Conservation (phyloP, 2,888 invertebrate species). For the Monopis laevigella region DNA sequence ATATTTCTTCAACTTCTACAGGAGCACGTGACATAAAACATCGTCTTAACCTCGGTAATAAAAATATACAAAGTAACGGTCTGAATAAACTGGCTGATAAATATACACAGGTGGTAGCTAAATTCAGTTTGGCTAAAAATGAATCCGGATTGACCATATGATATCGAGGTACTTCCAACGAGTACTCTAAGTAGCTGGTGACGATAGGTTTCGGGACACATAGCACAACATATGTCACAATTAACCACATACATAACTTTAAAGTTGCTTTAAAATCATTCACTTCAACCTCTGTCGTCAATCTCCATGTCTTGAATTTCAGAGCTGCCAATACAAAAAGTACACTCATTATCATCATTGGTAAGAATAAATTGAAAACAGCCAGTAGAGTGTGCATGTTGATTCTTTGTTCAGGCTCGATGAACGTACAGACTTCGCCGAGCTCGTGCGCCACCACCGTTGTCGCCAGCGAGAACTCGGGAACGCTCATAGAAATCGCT, state of each 20-base stretch:
- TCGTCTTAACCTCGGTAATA: conserved; percentile 25
- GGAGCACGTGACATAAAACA: conserved; percentile 13
- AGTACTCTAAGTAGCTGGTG: conserved; percentile 37
- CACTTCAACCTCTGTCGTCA: conserved; percentile 25
- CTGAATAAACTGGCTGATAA: conserved; percentile 29
- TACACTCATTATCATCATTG: conserved; percentile 37
- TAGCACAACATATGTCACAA: conserved; percentile 36
- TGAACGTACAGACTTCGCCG: conserved; percentile 53
- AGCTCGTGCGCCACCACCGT: conserved; percentile 43
- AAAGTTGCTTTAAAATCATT: conserved; percentile 38
- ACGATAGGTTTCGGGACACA: conserved; percentile 44
- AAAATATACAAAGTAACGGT: conserved; percentile 32
- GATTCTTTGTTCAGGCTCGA: conserved; percentile 56
- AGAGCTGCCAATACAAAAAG: conserved; percentile 33
- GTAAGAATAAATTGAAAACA: conserved; percentile 47
- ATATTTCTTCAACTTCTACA: too few relatives aligned
- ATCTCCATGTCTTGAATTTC: conserved; percentile 27
- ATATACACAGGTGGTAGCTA: conserved; percentile 35
- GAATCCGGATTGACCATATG: conserved; percentile 21
- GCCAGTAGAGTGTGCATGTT: conserved; percentile 49
- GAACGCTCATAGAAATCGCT: conserved; percentile 67
- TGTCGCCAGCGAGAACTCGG: conserved; percentile 64
- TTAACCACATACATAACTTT: conserved; percentile 46
- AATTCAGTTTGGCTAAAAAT: conserved; percentile 22
- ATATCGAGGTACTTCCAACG: conserved; percentile 25